phyloP scores from a whole-genome alignment of 2,113 vertebrate genomes.

The Otus sunia region DNA sequence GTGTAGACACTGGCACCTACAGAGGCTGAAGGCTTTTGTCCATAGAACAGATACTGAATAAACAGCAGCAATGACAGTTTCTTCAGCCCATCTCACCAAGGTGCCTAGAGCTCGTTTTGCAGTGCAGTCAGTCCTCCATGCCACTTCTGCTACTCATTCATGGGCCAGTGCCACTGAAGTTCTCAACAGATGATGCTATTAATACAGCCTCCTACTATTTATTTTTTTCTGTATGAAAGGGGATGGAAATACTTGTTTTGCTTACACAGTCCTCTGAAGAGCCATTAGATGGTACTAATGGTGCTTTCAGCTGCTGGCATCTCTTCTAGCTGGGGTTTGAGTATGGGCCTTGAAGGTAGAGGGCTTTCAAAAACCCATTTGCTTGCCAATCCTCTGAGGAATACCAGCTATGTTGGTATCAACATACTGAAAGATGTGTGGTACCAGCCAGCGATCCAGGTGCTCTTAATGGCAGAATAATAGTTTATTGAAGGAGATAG shows the following conservation, averaged over 20 bases:
- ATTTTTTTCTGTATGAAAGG: background rate
- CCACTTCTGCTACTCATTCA: background rate
- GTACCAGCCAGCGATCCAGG: slow-evolving; percentile 14
- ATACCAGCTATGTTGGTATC: background rate
- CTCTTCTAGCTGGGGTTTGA: background rate
- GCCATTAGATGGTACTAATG: slow-evolving; percentile 9
- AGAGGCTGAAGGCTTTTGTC: background rate
- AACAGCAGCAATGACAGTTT: background rate
- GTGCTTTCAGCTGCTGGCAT: background rate
- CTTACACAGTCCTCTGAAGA: slow-evolving; percentile 8
- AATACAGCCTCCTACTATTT: background rate
- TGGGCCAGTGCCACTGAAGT: background rate
- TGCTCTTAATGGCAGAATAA: background rate
- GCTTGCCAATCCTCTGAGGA: slow-evolving; percentile 14
- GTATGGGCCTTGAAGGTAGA: background rate
- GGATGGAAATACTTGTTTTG: background rate
- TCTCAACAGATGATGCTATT: background rate
- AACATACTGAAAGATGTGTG: background rate
- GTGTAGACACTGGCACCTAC: background rate
- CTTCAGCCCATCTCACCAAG: background rate
- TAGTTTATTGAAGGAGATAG: slow-evolving; percentile 24
- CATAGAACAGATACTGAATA: background rate
- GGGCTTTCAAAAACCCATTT: background rate
- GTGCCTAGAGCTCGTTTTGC: background rate
- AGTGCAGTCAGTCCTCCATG: rapidly evolving